phyloP scores from a whole-genome alignment of 1,140 invertebrate species.

The Bombyx mandarina region DNA sequence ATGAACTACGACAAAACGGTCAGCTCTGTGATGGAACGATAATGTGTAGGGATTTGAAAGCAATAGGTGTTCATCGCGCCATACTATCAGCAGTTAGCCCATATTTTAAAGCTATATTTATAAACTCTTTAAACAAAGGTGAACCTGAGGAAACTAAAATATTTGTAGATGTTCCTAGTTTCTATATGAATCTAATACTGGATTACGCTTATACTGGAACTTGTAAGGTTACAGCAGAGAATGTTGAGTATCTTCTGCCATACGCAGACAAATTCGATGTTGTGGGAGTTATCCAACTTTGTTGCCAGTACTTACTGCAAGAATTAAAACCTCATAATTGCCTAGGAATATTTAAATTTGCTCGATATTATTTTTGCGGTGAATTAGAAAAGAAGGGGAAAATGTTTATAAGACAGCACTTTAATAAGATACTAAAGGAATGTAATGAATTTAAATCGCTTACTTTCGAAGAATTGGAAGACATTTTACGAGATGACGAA shows the following conservation, averaged over 20 bases:
- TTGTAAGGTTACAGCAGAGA: constrained; percentile 72
- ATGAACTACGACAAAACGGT: constrained; percentile 73
- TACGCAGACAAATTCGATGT: constrained; percentile 78
- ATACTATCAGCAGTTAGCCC: constrained; percentile 78
- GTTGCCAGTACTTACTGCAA: constrained; percentile 72
- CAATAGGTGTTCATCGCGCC: constrained; percentile 75
- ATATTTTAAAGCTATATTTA: constrained; percentile 79
- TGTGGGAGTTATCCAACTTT: constrained; percentile 74
- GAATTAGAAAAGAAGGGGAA: constrained; percentile 70
- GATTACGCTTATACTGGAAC: constrained; percentile 79
- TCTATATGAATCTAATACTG: constrained; percentile 72
- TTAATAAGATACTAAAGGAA: constrained; percentile 66
- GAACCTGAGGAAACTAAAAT: constrained; percentile 68
- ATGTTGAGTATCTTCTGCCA: constrained; percentile 74
- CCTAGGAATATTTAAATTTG: constrained; percentile 80
- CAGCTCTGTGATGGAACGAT: constrained; percentile 75
- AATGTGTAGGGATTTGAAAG: constrained; percentile 73
- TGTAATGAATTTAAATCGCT: constrained; percentile 72
- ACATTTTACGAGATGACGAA: constrained; percentile 74
- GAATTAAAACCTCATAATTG: constrained; percentile 74
- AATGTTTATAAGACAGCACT: constrained; percentile 70
- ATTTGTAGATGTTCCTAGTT: constrained; percentile 63
- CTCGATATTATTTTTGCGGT: constrained; percentile 77
- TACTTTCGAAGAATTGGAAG: constrained; percentile 69
- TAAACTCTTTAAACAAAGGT: constrained; percentile 73